Evolutionary conservation across 1,140 invertebrate species (phyloP), one percentile per base, ranked within the genome.

Genomic region (Diprion similis): DNA sequence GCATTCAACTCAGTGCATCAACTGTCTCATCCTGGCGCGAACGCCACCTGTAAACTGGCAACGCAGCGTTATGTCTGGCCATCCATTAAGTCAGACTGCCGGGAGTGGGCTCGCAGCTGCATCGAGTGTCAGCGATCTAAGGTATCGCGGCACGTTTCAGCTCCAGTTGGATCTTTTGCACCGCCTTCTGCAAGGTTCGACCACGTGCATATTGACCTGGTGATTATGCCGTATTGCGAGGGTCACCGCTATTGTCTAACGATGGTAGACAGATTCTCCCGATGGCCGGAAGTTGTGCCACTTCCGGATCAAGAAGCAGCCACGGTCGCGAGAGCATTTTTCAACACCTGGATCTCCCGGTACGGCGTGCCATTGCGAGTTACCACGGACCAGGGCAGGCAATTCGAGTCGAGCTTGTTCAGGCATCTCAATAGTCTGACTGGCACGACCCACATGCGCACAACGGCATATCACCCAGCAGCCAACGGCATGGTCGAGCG

Each of bases 41-140:
- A 68, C 0, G 64, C 77, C 0, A 77, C 82, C 11, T 71, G 71
- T 9, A 82, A 83, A 74, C 73, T 88, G 37, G 78, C 89, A 0
- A 71, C 78, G 13, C 48, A 84, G 69, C 70, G 82, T 72, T 89
- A 80, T 73, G 83, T 89, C 11, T 89, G 88, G 88, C 88, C 87
- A 19, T 65, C 37, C 2, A 78, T 85, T 48, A 77, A 75, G n/a
- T 71, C 59, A 17, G 80, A 83, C 71, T 73, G 47, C 71, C 46
- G 15, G n/a, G 73, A 66, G 48, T 84, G 81, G 81, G 72, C 81
- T 0, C 70, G 71, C 45, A 45, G 51, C 1, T 84, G 83, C 67
- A 66, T 79, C 0, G 17, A 59, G 8, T 83, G 82, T 70, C 81
- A 84, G 74, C 71, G 72, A 24, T 8, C 72, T 6, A 83, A 84